Conservation (phyloP, 2,113 vertebrate genomes). For the Callaeas wilsoni region DNA sequence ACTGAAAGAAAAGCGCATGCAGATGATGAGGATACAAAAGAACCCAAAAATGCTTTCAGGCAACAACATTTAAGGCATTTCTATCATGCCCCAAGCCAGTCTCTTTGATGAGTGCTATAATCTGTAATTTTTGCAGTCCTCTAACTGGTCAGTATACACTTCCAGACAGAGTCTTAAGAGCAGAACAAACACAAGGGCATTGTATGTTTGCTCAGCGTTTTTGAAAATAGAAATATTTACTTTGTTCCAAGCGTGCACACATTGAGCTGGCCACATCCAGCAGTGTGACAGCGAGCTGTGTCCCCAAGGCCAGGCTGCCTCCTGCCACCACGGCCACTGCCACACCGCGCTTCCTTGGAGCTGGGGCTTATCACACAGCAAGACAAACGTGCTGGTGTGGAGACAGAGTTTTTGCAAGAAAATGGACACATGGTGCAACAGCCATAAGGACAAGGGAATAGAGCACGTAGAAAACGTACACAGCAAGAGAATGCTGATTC, state of each 20-base stretch:
- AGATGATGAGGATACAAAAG: not conserved
- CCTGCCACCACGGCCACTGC: not conserved
- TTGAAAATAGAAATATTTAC: not conserved
- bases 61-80: not conserved
- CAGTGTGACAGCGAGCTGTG: not conserved
- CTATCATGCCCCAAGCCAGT: not conserved
- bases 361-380: not conserved
- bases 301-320: not conserved
- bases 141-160: rapidly evolving
- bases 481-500: too few species aligned
- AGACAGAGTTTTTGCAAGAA: too few species aligned
- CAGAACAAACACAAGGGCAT: not conserved
- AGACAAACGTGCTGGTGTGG: not conserved
- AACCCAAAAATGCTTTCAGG: not conserved
- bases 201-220: not conserved
- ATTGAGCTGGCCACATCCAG: not conserved
- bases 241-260: rapidly evolving
- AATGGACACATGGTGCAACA: too few species aligned
- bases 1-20: not conserved
- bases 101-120: not conserved
- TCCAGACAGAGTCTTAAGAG: not conserved
- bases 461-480: too few species aligned
- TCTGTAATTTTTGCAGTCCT: not conserved
- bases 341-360: rapidly evolving
- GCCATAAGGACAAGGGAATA: too few species aligned